Percentiles rank a stretch among this genome's conserved stretches.
Conservation (phyloP, 2,113 vertebrate genomes). For the Apodemus speciosus region DNA sequence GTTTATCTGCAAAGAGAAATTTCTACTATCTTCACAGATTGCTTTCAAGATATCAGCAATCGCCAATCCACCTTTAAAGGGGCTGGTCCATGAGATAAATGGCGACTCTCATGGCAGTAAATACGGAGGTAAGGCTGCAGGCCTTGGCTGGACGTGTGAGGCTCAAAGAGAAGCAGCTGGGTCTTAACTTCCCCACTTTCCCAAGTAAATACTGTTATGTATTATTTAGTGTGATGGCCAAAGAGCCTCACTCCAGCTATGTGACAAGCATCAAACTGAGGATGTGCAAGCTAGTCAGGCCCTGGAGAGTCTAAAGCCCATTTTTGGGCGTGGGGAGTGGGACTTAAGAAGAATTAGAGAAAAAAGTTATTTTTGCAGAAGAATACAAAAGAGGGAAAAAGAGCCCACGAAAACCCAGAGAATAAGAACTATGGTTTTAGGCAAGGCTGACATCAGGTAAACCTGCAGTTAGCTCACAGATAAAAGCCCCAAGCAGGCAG, state of each 20-base stretch:
- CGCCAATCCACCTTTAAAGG: background rate
- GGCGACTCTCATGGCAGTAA: background rate
- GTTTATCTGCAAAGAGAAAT: constrained; percentile 42
- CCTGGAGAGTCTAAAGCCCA: background rate
- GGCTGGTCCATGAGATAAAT: background rate
- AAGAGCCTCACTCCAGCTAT: background rate
- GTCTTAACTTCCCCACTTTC: background rate
- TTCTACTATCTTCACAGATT: background rate
- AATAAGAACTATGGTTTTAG: background rate
- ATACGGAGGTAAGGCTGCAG: background rate
- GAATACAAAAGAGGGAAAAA: background rate
- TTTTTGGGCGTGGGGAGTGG: too few relatives aligned
- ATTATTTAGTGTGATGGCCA: too few relatives aligned
- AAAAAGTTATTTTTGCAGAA: background rate
- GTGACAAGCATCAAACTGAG: background rate
- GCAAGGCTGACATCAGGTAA: background rate
- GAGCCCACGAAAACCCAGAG: background rate
- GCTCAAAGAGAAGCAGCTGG: background rate
- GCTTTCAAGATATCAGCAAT: background rate
- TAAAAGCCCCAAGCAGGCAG: background rate
- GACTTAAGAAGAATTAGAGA: background rate
- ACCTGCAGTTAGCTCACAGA: background rate
- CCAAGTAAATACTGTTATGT: background rate
- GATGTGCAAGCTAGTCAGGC: background rate
- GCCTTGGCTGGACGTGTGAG: background rate